Base-by-base conservation (phyloP, 2,888 invertebrate species). In the Meta bourneti region DNA sequence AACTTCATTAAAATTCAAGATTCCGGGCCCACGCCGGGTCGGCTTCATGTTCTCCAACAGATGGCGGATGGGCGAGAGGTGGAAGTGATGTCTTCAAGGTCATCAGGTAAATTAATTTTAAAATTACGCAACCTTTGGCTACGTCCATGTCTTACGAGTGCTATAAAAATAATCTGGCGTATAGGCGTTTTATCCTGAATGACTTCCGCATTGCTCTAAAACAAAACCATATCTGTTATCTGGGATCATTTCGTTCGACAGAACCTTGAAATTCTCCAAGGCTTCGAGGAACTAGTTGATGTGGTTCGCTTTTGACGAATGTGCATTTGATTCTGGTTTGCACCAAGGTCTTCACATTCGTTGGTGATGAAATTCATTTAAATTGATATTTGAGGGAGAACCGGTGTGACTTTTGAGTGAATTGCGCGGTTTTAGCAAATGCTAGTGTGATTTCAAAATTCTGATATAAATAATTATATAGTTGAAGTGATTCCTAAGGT, bases 1-100 rank as follows among this genome's bases (percentile, higher is more conserved):
- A 82, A 81, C 74, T 74, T 20, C 20, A 84, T 84, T 72, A 74
- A 84, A 74, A 83, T 83, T 83, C 83, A 83, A 51, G 83, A 71
- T 72, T 83, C 20, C 51, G 51, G 54, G 7, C 70, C 81, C 81
- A 81, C 81, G 49, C 69, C n/a, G 54, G 51, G 79, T 11, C 52
- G 34, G 13, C 16, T 54, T 11, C 34, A 54, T 11, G 16, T 70
- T 19, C 70, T 49, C 13, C 34, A 70, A 52, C 83, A 84, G 83
- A 74, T 84, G 83, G 72, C 20, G 52, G 9, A 48, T 20, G 54
- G 54, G 79, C 54, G 54, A 6, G 34, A 71, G 19, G 74, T 74
- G 83, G 83, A 84, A 84, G 74, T 74, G 19, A 8, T 11, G 54
- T 34, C 49, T 84, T 54, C 83, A 72, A 84, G 83, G 83, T 9